Percentiles rank a stretch among this genome's conserved stretches.
phyloP scores from a whole-genome alignment of 92 coral and sea anemone species.

The Porites evermanni region DNA sequence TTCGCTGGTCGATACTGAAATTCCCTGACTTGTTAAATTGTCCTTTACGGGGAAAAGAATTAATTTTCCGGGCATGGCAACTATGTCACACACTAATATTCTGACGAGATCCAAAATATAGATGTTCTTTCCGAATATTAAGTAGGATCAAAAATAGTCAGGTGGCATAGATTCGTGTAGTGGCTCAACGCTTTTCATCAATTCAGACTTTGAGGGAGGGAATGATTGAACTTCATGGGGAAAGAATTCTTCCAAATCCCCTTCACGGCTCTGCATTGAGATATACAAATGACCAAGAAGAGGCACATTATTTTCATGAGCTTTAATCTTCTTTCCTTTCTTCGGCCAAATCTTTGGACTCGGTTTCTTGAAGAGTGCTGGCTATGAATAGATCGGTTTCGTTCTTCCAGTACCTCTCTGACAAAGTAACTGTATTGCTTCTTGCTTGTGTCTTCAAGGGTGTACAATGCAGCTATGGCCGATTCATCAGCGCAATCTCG shows the following conservation, averaged over 20 bases:
- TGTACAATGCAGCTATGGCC: slow-evolving; percentile 30
- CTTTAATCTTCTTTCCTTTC: slow-evolving; percentile 45
- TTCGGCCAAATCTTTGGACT: slow-evolving; percentile 29
- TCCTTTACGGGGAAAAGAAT: too few species aligned
- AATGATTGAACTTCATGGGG: slow-evolving; percentile 15
- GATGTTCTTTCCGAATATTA: too few species aligned
- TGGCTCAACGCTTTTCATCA: too few species aligned
- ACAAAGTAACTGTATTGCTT: slow-evolving; percentile 52
- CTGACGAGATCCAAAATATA: too few species aligned
- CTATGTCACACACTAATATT: too few species aligned
- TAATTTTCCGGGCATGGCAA: too few species aligned
- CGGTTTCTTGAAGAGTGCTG: slow-evolving; percentile 49
- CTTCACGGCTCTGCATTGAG: slow-evolving; percentile 62
- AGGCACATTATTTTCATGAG: slow-evolving; percentile 49
- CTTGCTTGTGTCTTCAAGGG: slow-evolving; percentile 54
- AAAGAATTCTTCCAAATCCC: slow-evolving; percentile 62
- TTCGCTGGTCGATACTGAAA: too few species aligned
- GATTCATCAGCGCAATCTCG: slow-evolving; percentile 57
- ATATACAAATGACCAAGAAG: slow-evolving; percentile 62
- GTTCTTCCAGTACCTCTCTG: slow-evolving; percentile 53
- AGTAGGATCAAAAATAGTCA: too few species aligned
- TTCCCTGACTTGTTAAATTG: too few species aligned
- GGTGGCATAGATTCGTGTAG: too few species aligned
- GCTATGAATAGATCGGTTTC: slow-evolving; percentile 42
- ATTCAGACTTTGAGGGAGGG: too few species aligned